phyloP scores from a whole-genome alignment of 2,888 invertebrate species.

The Apodemia hepburni region DNA sequence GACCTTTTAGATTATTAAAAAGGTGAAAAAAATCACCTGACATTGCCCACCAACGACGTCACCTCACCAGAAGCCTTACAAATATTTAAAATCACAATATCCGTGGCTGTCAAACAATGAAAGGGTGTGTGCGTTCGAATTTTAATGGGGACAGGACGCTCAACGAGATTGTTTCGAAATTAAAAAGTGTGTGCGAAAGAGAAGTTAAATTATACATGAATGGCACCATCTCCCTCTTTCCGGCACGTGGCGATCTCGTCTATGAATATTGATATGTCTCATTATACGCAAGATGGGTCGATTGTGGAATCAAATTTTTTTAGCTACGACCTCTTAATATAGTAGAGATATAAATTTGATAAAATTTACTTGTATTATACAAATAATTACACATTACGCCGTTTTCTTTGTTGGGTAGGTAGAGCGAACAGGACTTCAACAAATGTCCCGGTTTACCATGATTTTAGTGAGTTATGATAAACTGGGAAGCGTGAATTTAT shows the following conservation, averaged over 20 bases:
- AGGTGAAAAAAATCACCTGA: conserved; percentile 19
- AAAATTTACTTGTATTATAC: too few relatives aligned
- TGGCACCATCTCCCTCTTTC: conserved; percentile 37
- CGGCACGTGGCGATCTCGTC: conserved; percentile 44
- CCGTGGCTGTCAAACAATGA: conserved; percentile 43
- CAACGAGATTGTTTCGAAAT: conserved; percentile 45
- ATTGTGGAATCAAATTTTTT: conserved; percentile 22
- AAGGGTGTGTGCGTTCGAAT: conserved; percentile 44
- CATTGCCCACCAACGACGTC: conserved; percentile 40
- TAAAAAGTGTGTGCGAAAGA: conserved; percentile 41
- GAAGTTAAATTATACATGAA: conserved; percentile 25
- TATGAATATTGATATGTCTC: conserved; percentile 48
- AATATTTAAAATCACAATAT: conserved; percentile 44
- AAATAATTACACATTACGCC: too few relatives aligned
- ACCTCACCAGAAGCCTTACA: conserved; percentile 32
- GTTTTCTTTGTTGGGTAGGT: too few relatives aligned
- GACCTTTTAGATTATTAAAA: conserved; percentile 9
- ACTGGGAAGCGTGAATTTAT: too few relatives aligned
- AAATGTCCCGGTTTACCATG: too few relatives aligned
- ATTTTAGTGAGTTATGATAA: too few relatives aligned
- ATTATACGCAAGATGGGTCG: conserved; percentile 35
- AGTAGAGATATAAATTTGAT: too few relatives aligned
- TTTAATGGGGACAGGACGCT: conserved; percentile 43
- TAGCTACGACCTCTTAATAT: neutral
- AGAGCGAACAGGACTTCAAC: too few relatives aligned